Evolutionary conservation across 2,888 invertebrate genomes (phyloP), one percentile per base, ranked within the genome.

Genomic region (Diabrotica balteata): DNA sequence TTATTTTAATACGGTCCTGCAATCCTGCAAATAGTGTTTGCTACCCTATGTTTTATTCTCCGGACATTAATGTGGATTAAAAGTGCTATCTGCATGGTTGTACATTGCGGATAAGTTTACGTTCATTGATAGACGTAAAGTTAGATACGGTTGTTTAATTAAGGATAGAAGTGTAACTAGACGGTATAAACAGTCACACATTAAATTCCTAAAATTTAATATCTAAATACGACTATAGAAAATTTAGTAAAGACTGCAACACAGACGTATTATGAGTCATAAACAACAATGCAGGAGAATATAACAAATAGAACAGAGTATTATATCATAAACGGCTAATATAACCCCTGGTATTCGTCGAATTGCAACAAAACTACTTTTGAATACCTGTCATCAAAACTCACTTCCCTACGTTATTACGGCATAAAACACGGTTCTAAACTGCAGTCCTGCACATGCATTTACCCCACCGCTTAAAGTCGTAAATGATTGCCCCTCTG

Each of bases 401-500:
- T 82, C 83, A 81, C 81, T 84, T 83, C 83, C 82, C 79, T 73
- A 73, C 79, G 82, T 84, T 83, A 83, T 83, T 80, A 81, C 81
- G 78, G 79, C 80, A 82, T 84, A 83, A 84, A 83, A 83, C 81
- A 80, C 80, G 76, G 79, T 80, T 82, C 82, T 79, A 82, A 83
- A 82, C 82, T 83, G 82, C 83, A 83, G 78, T 83, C 83, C 64
- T 82, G 82, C 82, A 82, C 82, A 83, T 83, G 83, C 83, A 83
- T 80, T 80, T 82, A 80, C 71, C 77, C 76, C 75, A 75, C 75
- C 74, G 75, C 72, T 73, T 65, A 70, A 77, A 80, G 80, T 82
- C 82, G 81, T 81, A 81, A 81, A 81, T 79, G 78, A 76, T 74
- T 76, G 68, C 79, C 78, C 81, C 81, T 80, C 78, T 78, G 78